Percentiles rank a stretch among this genome's conserved stretches.
Evolutionary conservation across 2,888 invertebrate genomes (phyloP).

Genomic region (Agapostemon virescens): DNA sequence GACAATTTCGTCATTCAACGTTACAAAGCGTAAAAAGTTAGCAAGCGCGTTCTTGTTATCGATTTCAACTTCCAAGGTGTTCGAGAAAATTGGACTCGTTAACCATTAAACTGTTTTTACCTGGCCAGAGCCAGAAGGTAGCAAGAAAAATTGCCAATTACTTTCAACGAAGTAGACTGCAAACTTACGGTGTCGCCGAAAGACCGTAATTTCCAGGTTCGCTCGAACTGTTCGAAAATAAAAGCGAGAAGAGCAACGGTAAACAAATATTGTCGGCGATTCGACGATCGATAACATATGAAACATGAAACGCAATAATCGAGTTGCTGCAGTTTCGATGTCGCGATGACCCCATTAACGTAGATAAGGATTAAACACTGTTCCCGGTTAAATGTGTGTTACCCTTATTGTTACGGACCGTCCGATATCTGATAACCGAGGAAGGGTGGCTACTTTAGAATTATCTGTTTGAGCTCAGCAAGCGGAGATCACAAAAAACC

Average conservation of each 20-base stretch:
- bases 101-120: background rate
- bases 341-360: background rate
- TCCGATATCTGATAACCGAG: background rate
- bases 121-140: background rate
- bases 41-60: background rate
- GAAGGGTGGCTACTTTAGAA: background rate
- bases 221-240: background rate
- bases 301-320: background rate
- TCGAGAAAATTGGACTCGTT: background rate
- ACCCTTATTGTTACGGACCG: background rate
- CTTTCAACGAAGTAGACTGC: background rate
- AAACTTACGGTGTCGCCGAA: background rate
- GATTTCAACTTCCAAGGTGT: background rate
- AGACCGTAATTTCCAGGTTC: background rate
- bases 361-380: background rate
- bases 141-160: background rate
- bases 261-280: background rate
- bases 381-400: slow-evolving; percentile 2
- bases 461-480: slow-evolving; percentile 13
- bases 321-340: background rate
- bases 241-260: background rate
- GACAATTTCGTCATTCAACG: background rate
- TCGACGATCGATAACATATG: background rate
- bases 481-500: background rate
- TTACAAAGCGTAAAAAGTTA: background rate